Evolutionary conservation across 2,113 vertebrate genomes (phyloP), one percentile per base, ranked within the genome.

Genomic region (Psittacula cyanocephala): DNA sequence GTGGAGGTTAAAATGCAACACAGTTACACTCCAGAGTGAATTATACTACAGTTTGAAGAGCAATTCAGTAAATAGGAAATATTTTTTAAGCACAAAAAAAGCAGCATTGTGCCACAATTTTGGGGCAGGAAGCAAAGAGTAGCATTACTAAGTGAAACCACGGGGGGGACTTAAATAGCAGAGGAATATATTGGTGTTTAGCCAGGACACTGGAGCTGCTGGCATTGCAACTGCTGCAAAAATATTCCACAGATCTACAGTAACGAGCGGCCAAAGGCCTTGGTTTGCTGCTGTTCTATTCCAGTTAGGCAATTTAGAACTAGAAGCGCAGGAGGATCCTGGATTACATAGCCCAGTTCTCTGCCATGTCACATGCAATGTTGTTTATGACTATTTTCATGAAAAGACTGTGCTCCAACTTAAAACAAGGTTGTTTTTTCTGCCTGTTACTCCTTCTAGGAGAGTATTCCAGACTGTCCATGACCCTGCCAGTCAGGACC

Each of bases 191-290:
- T 62, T 97, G 95, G 88, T 94, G 71, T 94, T 96, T 80, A 89
- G 91, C 96, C 97, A 97, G 72, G 92, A 93, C 57, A 82, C 83
- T 85, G 93, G 95, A 95, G 93, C 85, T 95, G 93, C 95, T 97
- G 96, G 96, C 90, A 83, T 64, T 77, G 37, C 29, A 8, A 72
- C 63, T 63, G 69, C 94, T 68, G 59, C 0, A 5, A 81, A 95
- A 81, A 97, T 89, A 78, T 77, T 81, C 83, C 81, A 60, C 81
- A 43, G n/a, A 68, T 44, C 89, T 94, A 86, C 93, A 84, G 92
- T 81, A 93, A 92, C 62, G 71, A 93, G 87, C 82, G 84, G 70
- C 67, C 74, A 43, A 94, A 96, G 67, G 70, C 53, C 55, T 96
- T 72, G 39, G 79, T 97, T 95, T 97, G 53, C 83, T 96, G 67